Base-by-base conservation (phyloP, 1,140 invertebrate genomes). In the Phenacoccus solenopsis region DNA sequence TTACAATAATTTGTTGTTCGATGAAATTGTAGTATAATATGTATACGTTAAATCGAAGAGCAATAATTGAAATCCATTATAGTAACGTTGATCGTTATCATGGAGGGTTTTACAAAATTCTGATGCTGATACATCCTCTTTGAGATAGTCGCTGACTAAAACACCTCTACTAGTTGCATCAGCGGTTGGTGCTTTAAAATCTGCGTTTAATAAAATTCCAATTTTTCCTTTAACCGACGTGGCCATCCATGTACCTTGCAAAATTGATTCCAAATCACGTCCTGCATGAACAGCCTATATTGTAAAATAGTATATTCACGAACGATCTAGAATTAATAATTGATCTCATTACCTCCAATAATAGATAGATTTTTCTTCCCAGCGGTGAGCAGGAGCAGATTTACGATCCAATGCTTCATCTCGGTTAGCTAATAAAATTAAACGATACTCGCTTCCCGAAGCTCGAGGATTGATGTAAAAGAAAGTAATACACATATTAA, bases 401-500 rank as follows among this genome's bases (percentile, higher is more conserved):
- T 64, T 64, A 4, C 59, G 59, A 10, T 24, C 1, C 4, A 24
- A 64, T 10, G 25, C 22, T 64, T 64, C 59, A 64, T 64, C 59
- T 3, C 59, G 21, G 25, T 64, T 64, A 5, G 25, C 21, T 16
- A 27, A 4, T 25, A 64, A 10, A 10, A 64, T 64, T 9, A 64
- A 27, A 2, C 59, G 10, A 24, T 25, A 64, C 13, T 24, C 25
- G 16, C 25, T 16, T 10, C 9, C 25, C 16, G 21, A 25, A 27
- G 22, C 21, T 24, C 16, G 21, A 25, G 22, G 59, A 64, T 64
- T 64, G 1, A 25, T 10, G 25, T 64, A 64, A 25, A 64, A 64
- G 25, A 64, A 64, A 9, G 59, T 64, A 16, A 64, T 64, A 16
- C 59, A 64, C 59, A 64, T 64, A 32, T 32, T 32, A 32, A n/a